Percentiles rank a stretch among this genome's conserved stretches.
These are phyloP conservation scores for Megalops cyprinoides DNA, from an alignment of 2,797 vertebrate species.

Conservation along the genomic window DNA sequence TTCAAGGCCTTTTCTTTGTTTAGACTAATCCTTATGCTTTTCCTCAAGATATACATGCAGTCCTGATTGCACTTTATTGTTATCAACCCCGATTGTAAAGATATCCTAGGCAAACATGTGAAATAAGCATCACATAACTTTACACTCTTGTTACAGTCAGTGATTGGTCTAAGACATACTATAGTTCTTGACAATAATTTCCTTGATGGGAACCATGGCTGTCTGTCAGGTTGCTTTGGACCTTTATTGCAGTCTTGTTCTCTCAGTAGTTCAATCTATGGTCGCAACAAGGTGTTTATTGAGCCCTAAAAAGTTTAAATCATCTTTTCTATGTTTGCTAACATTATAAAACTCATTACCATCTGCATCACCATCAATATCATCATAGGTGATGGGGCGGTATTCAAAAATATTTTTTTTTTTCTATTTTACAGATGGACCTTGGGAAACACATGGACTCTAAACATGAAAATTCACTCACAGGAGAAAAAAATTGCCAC, in stretches of 20 bases:
- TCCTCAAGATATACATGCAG: neutral
- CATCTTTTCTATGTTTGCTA: slow-evolving; percentile 14
- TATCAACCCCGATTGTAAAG: neutral
- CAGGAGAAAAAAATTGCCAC: slow-evolving; percentile 39
- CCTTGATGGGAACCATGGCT: neutral
- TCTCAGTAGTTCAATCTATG: neutral
- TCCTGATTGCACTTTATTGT: neutral
- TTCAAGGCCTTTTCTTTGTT: neutral
- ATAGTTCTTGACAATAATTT: neutral
- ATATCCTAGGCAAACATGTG: neutral
- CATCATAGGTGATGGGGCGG: neutral
- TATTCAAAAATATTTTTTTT: slow-evolving; percentile 13
- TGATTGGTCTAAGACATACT: neutral
- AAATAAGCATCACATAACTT: neutral
- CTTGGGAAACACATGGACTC: slow-evolving; percentile 45
- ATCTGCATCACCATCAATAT: slow-evolving; percentile 30
- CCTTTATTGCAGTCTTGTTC: slow-evolving; percentile 3
- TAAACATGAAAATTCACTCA: slow-evolving; percentile 55
- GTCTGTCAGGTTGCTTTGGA: slow-evolving; percentile 42
- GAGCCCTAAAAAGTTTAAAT: neutral
- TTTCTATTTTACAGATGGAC: slow-evolving; percentile 28
- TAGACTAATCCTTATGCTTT: neutral
- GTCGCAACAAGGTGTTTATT: neutral
- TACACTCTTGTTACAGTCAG: neutral
- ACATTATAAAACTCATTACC: slow-evolving; percentile 25